Percentiles rank a stretch among this genome's conserved stretches.
Conservation (phyloP, 2,113 vertebrate species). For the Neolamprologus variostigma region DNA sequence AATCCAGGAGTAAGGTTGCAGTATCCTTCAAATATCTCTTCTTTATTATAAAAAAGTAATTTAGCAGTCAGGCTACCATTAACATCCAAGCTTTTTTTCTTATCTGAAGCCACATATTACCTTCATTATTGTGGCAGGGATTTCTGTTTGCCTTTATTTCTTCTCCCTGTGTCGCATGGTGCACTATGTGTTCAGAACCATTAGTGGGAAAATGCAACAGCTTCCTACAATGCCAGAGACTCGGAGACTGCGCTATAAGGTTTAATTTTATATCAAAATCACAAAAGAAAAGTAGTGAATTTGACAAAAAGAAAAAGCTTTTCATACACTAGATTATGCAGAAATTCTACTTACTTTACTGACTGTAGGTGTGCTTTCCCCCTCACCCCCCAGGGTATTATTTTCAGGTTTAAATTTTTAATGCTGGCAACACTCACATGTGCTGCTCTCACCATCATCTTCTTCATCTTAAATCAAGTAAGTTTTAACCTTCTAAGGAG, state of each 20-base stretch:
- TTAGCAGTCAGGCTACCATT: background rate
- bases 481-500: background rate
- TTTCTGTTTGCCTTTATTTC: conserved; percentile 29
- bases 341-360: background rate
- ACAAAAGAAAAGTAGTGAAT: background rate
- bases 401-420: conserved; percentile 36
- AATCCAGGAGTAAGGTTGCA: conserved; percentile 79
- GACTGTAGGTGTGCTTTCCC: background rate
- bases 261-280: background rate
- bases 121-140: conserved; percentile 1
- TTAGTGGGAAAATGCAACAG: conserved; percentile 12
- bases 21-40: conserved; percentile 76
- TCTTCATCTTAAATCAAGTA: conserved; percentile 35
- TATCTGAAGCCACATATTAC: background rate
- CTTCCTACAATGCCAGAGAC: conserved; percentile 11
- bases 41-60: background rate
- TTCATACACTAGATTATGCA: background rate
- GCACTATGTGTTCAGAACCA: conserved; percentile 15
- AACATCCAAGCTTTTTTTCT: background rate
- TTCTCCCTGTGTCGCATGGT: conserved; percentile 27
- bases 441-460: conserved; percentile 22
- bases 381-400: background rate
- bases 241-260: background rate
- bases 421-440: conserved; percentile 25
- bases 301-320: background rate